Evolutionary conservation across 2,888 invertebrate species (phyloP), one percentile per base, ranked within the genome.

Genomic region (Syrphus vitripennis): DNA sequence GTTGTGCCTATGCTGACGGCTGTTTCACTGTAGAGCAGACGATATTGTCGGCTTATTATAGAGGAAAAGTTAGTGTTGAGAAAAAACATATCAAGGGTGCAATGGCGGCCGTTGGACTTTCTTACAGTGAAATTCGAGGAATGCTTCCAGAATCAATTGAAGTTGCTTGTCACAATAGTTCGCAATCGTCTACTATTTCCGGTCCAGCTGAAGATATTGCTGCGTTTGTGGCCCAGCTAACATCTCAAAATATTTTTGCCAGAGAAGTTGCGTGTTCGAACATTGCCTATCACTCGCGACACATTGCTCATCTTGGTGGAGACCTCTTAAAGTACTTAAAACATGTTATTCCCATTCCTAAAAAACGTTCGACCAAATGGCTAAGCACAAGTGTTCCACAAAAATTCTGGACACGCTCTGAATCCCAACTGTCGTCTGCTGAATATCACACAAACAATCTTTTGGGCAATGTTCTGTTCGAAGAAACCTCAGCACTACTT

Each of bases 1-100:
- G 97, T 3, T 98, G 98, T 92, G 98, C 97, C 0, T 98, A 98
- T 93, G 98, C 97, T 6, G 98, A 98, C 91, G 97, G 97, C 0
- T 96, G 97, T 89, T 95, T 98, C 89, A 97, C 97, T 0, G 95
- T 95, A 0, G 97, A 97, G 89, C 96, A 98, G 93, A 96, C 96
- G 93, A 95, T 98, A 80, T 92, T 97, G n/a, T 94, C 96, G 0
- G 96, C 97, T 0, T 97, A 97, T 92, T 96, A 96, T 91, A 93
- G 97, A 90, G 97, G 97, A 0, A 93, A 94, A 87, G 95, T 96
- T 0, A 95, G 96, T n/a, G 90, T 95, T 9, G 96, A 96, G 88
- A 95, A 95, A 0, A 93, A 94, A 2, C 93, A 96, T 88, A 94
- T 96, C 86, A 93, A 93, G 80, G 97, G 97, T 61, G 96, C 96